Evolutionary conservation across 1,140 invertebrate genomes (phyloP), one percentile per base, ranked within the genome.

Genomic region (Procambarus virginalis): DNA sequence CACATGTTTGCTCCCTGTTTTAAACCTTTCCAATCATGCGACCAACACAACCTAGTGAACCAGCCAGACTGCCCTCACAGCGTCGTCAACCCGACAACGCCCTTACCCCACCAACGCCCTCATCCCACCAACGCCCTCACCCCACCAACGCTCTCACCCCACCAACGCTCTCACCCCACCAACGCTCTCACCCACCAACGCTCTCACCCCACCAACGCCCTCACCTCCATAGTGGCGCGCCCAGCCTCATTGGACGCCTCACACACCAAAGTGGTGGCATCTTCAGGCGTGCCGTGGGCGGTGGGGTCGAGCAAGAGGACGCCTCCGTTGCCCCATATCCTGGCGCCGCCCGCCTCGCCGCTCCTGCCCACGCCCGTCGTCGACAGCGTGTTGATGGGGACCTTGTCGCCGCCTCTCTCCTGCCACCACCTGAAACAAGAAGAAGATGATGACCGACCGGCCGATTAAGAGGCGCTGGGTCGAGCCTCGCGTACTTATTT

Each of bases 191-290:
- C 80, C 68, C 81, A 83, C 58, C 8, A 17, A 83, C 81, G 6
- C 68, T 34, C 22, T 17, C 81, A 73, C 80, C 60, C 81, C 81
- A 70, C 81, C 58, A 70, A 76, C 46, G 9, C 14, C 34, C 76
- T 20, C n/a, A 86, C 84, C 84, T 86, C 84, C 84, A 86, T 86
- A 4, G 84, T 86, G 14, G 84, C 84, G 12, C 58, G 34, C 17
- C 84, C 84, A 34, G 84, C 84, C 84, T 86, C 84, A 10, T 86
- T 86, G 17, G 84, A 86, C 22, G 84, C 84, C 58, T 86, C 84
- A 64, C 84, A 86, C 55, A 86, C 84, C 17, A 86, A 22, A 20
- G 58, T 79, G 55, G 60, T 48, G 20, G 76, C 58, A 12, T 79
- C 84, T 5, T 80, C 84, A 3, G 4, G 20, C 1, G 22, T 55